Conservation (phyloP, 2,888 invertebrate species). For the Pelosia muscerda region DNA sequence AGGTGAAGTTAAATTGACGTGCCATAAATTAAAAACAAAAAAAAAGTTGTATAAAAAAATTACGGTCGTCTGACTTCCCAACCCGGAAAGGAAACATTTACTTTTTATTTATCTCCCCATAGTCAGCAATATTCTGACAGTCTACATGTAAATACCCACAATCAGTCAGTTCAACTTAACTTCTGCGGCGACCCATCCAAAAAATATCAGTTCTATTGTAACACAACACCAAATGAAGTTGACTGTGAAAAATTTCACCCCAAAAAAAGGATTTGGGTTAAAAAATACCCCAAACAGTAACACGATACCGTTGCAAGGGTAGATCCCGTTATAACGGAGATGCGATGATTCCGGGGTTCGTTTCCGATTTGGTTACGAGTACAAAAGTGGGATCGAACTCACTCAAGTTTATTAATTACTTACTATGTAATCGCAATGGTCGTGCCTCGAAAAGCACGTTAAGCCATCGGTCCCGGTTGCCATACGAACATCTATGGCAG, state of each 20-base stretch:
- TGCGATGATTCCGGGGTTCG: conserved; percentile 67
- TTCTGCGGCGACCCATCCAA: conserved; percentile 4
- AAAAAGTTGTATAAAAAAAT: too few relatives aligned
- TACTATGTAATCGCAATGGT: too few relatives aligned
- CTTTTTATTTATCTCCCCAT: background rate
- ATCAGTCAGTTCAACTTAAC: conserved; percentile 22
- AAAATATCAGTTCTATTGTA: conserved; percentile 44
- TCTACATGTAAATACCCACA: conserved; percentile 23
- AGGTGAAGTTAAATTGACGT: too few relatives aligned
- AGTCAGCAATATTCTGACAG: background rate
- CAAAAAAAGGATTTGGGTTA: conserved; percentile 46
- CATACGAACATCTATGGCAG: too few relatives aligned
- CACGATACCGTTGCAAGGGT: conserved; percentile 66
- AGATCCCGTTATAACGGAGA: conserved; percentile 64
- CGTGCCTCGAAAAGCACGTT: too few relatives aligned
- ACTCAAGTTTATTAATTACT: too few relatives aligned
- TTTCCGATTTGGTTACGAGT: conserved; percentile 64
- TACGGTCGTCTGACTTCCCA: too few relatives aligned
- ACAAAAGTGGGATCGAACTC: background rate
- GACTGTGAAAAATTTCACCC: conserved; percentile 61
- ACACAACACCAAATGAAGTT: conserved; percentile 64
- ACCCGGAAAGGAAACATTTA: background rate
- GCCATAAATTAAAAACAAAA: too few relatives aligned
- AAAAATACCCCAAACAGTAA: conserved; percentile 57
- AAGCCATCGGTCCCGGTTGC: too few relatives aligned